A percentile compares a stretch with the other conserved stretches of the same genome.
These are phyloP conservation scores for Lemur catta DNA, from an alignment of 2,797 vertebrate genomes.

Conservation along the genomic window DNA sequence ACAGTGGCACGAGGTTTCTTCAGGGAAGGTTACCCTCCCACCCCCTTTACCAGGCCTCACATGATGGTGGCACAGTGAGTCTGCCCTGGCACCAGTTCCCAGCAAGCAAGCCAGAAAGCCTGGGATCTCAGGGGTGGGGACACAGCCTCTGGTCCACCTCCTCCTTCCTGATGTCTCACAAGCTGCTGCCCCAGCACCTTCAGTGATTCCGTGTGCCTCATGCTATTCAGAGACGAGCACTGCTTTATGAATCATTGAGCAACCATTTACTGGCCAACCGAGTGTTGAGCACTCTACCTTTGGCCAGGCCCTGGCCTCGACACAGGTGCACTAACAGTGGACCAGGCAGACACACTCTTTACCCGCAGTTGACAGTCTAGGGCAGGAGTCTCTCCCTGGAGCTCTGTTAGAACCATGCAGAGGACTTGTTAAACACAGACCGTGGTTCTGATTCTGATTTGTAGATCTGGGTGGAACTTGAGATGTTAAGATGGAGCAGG, in stretches of 20 bases:
- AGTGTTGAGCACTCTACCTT: background rate
- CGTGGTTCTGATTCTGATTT: background rate
- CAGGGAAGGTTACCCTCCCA: too few species aligned
- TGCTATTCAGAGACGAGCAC: background rate
- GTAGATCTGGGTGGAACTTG: background rate
- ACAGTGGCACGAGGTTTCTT: background rate
- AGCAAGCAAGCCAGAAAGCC: background rate
- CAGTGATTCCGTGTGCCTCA: background rate
- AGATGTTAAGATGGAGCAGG: background rate
- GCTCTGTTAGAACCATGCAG: background rate
- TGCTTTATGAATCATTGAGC: background rate
- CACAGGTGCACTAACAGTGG: background rate
- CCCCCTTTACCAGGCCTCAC: background rate
- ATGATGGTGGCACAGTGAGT: background rate
- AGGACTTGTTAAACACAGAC: background rate
- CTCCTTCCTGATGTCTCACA: background rate
- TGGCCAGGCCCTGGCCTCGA: background rate
- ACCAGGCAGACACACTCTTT: background rate
- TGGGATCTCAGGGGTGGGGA: background rate
- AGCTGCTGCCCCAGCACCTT: background rate
- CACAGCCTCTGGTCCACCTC: background rate
- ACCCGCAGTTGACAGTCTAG: background rate
- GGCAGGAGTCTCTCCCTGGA: background rate
- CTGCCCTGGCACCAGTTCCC: background rate
- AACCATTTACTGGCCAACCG: background rate